Percentiles rank a stretch among this genome's conserved stretches.
These are phyloP conservation scores for Proisotoma minuta DNA, from an alignment of 2,888 invertebrate genomes.

Conservation along the genomic window DNA sequence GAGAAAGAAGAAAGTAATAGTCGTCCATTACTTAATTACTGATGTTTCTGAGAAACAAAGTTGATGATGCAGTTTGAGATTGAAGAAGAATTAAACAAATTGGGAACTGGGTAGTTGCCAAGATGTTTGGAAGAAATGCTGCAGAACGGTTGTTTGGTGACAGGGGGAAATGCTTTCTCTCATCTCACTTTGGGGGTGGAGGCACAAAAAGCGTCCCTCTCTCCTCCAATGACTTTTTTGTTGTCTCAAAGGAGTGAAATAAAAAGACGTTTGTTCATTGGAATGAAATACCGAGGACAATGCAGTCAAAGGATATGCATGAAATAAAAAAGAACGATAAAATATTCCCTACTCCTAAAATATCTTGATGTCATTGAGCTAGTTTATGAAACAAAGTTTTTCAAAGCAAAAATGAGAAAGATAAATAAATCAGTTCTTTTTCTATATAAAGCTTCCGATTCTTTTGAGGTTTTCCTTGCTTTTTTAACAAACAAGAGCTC, in stretches of 20 bases:
- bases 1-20: no score
- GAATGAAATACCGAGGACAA: no score
- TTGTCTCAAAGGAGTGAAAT: neutral
- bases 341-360: no score
- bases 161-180: neutral
- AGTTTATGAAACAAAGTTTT: no score
- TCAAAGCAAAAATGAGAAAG: neutral
- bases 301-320: neutral
- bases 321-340: no score
- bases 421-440: neutral
- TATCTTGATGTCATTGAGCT: no score
- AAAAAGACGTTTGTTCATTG: no score
- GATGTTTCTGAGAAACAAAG: no score
- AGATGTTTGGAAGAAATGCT: neutral
- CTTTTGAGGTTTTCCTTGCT: neutral
- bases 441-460: neutral
- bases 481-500: neutral
- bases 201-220: neutral
- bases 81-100: neutral
- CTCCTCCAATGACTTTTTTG: no score
- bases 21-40: no score
- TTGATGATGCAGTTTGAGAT: no score
- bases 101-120: conserved; percentile 4
- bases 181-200: neutral
- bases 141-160: neutral